These are phyloP conservation scores for Spilosoma lubricipeda DNA, from an alignment of 2,888 invertebrate genomes.

Conservation along the genomic window DNA sequence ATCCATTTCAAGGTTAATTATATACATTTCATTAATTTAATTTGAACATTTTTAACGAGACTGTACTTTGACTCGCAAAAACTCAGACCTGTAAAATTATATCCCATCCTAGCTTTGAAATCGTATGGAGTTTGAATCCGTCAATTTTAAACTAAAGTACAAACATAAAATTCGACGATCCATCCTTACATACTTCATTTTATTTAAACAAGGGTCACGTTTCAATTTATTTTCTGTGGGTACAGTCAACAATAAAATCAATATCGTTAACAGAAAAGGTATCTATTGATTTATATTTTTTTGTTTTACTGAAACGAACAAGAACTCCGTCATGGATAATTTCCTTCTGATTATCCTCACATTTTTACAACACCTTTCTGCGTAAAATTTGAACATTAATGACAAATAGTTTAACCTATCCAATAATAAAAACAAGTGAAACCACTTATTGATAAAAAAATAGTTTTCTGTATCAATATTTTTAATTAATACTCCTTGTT, in stretches of 20 bases:
- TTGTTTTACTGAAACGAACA: background rate
- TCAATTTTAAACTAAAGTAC: conserved; percentile 24
- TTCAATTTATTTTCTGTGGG: conserved; percentile 31
- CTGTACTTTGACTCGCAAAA: no score
- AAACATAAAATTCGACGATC: conserved; percentile 32
- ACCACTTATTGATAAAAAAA: no score
- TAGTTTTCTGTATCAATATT: no score
- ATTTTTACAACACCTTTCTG: no score
- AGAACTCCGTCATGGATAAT: background rate
- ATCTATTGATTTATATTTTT: background rate
- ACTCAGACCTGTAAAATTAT: conserved; percentile 11
- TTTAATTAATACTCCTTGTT: no score
- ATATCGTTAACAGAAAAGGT: background rate
- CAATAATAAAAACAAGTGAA: no score
- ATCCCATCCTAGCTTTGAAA: conserved; percentile 11
- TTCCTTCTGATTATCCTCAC: background rate
- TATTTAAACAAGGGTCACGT: conserved; percentile 37
- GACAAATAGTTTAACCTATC: no score
- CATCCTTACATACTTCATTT: conserved; percentile 41
- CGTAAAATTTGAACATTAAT: no score
- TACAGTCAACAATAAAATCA: conserved; percentile 15
- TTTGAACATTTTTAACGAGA: no score
- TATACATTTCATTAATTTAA: no score
- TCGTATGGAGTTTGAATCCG: conserved; percentile 3
- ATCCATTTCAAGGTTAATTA: no score